Conservation (phyloP, 1,140 invertebrate species). For the Hormaphis cornu region DNA sequence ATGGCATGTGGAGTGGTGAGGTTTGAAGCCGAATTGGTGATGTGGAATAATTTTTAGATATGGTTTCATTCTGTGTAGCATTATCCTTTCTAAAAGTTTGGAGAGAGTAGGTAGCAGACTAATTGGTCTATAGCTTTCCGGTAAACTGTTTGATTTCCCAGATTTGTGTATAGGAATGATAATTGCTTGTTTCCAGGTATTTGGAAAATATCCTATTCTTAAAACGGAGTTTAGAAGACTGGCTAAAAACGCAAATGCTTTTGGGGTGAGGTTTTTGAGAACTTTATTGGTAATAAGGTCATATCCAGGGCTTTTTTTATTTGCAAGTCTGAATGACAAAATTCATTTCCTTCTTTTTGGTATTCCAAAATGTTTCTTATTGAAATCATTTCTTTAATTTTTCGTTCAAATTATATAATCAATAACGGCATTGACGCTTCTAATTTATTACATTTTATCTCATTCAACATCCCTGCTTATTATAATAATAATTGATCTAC, state of each 20-base stretch:
- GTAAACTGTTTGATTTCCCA: conserved; percentile 38
- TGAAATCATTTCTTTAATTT: no score
- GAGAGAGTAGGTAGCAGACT: conserved; percentile 39
- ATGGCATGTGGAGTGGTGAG: conserved; percentile 39
- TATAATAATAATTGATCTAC: no score
- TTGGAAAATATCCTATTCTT: conserved; percentile 37
- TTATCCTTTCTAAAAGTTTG: conserved; percentile 40
- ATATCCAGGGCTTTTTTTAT: conserved; percentile 39
- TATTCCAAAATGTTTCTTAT: no score
- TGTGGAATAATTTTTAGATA: conserved; percentile 28
- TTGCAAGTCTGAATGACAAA: no score
- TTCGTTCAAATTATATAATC: no score
- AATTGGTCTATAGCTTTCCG: conserved; percentile 41
- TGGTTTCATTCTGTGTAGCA: conserved; percentile 34
- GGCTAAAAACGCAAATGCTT: conserved; percentile 36
- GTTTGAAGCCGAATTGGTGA: conserved; percentile 43
- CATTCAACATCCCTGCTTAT: no score
- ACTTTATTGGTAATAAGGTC: conserved; percentile 38
- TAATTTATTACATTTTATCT: no score
- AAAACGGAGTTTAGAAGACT: conserved; percentile 39
- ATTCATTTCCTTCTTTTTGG: no score
- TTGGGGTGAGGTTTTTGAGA: conserved; percentile 37
- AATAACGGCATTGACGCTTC: no score
- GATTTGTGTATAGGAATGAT: conserved; percentile 42
- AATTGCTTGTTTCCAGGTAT: conserved; percentile 40